These are phyloP conservation scores for Heliocidaris erythrogramma DNA, from an alignment of 35 echinoderm and acorn worm species.

Conservation along the genomic window DNA sequence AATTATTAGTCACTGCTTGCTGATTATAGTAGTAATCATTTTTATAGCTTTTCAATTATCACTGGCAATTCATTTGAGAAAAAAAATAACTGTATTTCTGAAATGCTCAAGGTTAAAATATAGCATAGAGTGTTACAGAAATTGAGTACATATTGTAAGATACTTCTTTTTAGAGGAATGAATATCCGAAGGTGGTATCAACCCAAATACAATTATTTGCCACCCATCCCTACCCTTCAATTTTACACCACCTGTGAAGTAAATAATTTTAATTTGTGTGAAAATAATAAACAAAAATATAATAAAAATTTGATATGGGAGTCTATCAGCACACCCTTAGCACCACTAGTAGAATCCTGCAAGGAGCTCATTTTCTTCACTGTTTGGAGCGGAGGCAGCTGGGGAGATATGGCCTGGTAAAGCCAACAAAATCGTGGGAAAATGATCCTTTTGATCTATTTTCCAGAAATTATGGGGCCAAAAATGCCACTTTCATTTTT, in stretches of 20 bases:
- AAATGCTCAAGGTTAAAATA: too few species aligned
- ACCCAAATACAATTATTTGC: not conserved
- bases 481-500: not conserved
- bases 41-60: too few species aligned
- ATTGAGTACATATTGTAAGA: too few species aligned
- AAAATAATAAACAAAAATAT: not conserved
- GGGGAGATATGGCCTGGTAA: not conserved
- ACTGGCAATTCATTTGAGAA: too few species aligned
- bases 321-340: not conserved
- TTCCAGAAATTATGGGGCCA: not conserved
- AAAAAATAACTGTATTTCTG: too few species aligned
- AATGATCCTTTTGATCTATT: not conserved
- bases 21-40: too few species aligned
- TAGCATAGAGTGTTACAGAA: too few species aligned
- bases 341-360: not conserved
- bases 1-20: too few species aligned
- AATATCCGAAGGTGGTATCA: too few species aligned
- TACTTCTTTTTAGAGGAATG: too few species aligned
- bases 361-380: not conserved
- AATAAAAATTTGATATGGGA: not conserved
- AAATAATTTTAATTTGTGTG: not conserved
- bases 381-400: not conserved
- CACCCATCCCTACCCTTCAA: not conserved
- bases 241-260: not conserved
- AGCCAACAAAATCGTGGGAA: constrained; percentile 1